Conservation (phyloP, 2,888 invertebrate genomes). For the Theodoxus fluviatilis region DNA sequence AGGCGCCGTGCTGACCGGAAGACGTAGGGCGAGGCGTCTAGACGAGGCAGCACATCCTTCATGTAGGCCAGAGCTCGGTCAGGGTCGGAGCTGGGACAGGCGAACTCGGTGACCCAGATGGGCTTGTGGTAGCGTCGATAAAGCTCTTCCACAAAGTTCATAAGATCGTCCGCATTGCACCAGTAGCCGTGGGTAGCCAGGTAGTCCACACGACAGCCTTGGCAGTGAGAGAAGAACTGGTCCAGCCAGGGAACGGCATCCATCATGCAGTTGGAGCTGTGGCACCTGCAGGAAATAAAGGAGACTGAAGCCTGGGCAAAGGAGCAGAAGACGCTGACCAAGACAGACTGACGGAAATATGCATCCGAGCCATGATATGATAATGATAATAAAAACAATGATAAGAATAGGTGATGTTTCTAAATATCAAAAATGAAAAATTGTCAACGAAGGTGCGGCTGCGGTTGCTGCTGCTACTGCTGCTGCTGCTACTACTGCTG, state of each 20-base stretch:
- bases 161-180: conserved; percentile 35
- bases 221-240: conserved; percentile 39
- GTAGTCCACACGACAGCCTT: conserved; percentile 40
- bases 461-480: too few species aligned
- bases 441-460: too few species aligned
- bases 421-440: too few species aligned
- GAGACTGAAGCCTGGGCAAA: too few species aligned
- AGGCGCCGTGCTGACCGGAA: conserved; percentile 31
- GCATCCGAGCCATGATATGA: too few species aligned
- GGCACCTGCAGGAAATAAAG: not conserved
- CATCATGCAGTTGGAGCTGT: conserved; percentile 18
- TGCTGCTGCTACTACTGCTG: too few species aligned
- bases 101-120: conserved; percentile 41
- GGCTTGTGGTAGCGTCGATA: conserved; percentile 35
- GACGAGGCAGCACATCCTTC: conserved; percentile 33
- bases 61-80: conserved; percentile 32
- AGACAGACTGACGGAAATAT: too few species aligned
- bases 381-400: too few species aligned
- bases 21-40: conserved; percentile 34
- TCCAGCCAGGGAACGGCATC: conserved; percentile 37
- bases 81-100: conserved; percentile 32
- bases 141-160: conserved; percentile 32
- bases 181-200: conserved; percentile 42
- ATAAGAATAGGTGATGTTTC: too few species aligned
- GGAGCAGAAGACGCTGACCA: too few species aligned